These are phyloP conservation scores for Lycaon pictus DNA, from an alignment of 2,113 vertebrate genomes.

Conservation along the genomic window DNA sequence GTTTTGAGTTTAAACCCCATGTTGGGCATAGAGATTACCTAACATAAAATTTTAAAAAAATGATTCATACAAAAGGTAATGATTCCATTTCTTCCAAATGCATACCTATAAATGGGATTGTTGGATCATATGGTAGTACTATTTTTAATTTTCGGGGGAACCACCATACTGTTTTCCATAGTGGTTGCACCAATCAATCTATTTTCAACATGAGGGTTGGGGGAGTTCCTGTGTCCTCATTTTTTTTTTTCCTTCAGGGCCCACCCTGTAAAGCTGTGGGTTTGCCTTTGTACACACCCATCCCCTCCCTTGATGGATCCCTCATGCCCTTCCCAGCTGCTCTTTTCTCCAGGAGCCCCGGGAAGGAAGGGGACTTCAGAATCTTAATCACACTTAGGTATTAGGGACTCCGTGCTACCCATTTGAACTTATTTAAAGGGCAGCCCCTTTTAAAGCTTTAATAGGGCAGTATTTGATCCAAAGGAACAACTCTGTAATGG, in stretches of 20 bases:
- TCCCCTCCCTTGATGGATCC: fast-evolving
- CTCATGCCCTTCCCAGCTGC: background rate
- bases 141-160: background rate
- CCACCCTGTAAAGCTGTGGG: background rate
- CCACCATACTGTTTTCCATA: background rate
- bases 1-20: background rate
- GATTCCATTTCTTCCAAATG: background rate
- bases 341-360: background rate
- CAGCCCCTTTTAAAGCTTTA: background rate
- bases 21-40: background rate
- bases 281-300: background rate
- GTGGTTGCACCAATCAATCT: background rate
- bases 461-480: background rate
- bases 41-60: background rate
- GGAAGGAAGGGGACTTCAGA: no score
- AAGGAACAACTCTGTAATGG: background rate
- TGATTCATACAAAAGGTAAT: background rate
- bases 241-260: background rate
- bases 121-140: background rate
- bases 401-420: background rate
- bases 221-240: background rate
- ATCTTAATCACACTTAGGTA: no score
- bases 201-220: background rate
- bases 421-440: background rate
- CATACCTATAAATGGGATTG: background rate